phyloP scores from a whole-genome alignment of 2,113 vertebrate genomes.

The Oreamnos americanus region DNA sequence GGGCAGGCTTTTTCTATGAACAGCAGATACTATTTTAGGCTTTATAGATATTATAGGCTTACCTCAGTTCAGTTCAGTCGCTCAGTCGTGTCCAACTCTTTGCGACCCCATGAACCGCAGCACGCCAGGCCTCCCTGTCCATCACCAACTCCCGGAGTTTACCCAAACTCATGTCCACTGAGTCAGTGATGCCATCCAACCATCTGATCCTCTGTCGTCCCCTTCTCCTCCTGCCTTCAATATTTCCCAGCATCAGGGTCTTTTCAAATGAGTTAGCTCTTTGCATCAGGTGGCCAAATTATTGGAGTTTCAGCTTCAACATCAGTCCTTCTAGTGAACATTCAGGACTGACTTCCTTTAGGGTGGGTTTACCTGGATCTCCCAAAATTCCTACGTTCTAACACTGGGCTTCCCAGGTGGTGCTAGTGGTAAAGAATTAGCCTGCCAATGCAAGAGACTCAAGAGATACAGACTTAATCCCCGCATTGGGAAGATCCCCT shows the following conservation, averaged over 20 bases:
- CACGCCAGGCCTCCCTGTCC: not conserved
- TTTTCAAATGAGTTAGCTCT: not conserved
- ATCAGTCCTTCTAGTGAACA: not conserved
- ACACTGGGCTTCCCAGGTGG: not conserved
- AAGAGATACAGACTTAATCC: not conserved
- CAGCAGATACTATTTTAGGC: not conserved
- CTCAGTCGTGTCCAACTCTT: not conserved
- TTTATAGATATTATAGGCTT: not conserved
- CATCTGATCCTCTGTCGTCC: too few species aligned
- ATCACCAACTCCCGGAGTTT: not conserved
- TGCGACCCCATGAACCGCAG: not conserved
- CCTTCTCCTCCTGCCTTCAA: not conserved
- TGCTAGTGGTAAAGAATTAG: not conserved
- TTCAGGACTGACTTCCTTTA: not conserved
- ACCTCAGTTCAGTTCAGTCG: not conserved
- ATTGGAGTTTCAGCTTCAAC: not conserved
- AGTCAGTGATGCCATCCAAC: too few species aligned
- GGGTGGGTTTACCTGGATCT: not conserved
- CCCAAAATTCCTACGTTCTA: not conserved
- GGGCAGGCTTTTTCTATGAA: not conserved
- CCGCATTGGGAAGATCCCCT: not conserved
- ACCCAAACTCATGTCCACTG: not conserved
- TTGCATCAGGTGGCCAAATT: not conserved
- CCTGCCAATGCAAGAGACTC: not conserved
- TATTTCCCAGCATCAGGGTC: not conserved